Percentiles rank a stretch among this genome's conserved stretches.
These are phyloP conservation scores for Lophotis ruficrista DNA, from an alignment of 2,113 vertebrate species.

Conservation along the genomic window DNA sequence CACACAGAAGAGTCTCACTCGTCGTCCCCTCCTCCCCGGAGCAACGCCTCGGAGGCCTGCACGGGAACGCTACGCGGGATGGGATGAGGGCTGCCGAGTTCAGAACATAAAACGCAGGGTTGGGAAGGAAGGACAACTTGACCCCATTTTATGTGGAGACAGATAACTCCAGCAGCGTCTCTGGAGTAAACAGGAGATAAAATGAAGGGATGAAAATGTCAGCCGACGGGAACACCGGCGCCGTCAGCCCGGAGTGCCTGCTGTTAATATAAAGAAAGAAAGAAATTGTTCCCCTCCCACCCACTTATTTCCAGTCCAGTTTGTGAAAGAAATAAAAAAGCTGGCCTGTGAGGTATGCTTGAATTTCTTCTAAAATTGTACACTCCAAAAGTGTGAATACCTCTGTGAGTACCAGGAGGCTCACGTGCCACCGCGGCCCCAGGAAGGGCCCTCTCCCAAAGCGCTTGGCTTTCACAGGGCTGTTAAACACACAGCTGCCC, in stretches of 20 bases:
- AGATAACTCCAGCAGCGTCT: background rate
- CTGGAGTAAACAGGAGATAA: slow-evolving; percentile 22
- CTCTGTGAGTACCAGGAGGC: background rate
- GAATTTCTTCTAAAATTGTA: background rate
- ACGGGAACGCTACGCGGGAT: background rate
- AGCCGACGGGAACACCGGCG: background rate
- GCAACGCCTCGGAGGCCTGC: background rate
- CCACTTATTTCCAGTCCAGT: background rate
- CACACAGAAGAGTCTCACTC: background rate
- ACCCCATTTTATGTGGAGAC: background rate
- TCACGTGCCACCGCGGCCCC: background rate
- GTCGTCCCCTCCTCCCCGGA: background rate
- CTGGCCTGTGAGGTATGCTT: background rate
- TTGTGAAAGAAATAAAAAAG: slow-evolving; percentile 2
- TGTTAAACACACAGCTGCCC: background rate
- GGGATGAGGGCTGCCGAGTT: background rate
- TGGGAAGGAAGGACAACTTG: background rate
- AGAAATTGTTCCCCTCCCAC: slow-evolving; percentile 6
- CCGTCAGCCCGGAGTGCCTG: background rate
- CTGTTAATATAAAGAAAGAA: background rate
- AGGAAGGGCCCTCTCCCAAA: background rate
- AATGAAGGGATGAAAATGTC: background rate
- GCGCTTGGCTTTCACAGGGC: background rate
- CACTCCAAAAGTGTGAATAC: background rate
- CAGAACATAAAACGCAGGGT: background rate